Conservation (phyloP, 2,113 vertebrate species). For the Syrrhaptes paradoxus region DNA sequence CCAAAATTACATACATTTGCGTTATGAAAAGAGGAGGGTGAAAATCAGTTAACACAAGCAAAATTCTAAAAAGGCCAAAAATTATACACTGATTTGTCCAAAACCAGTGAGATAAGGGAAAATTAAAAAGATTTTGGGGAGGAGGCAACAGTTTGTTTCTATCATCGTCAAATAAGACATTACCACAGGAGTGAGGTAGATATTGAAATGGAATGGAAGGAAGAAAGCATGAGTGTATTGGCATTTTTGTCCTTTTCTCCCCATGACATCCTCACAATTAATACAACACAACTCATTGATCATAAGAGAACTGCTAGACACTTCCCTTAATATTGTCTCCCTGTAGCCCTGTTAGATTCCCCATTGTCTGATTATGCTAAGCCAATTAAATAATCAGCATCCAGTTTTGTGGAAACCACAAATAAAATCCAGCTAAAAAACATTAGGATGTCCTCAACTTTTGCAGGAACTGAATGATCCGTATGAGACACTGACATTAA, state of each 20-base stretch:
- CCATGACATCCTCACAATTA: not conserved
- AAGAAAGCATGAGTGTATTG: not conserved
- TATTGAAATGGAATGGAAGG: not conserved
- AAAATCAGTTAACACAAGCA: not conserved
- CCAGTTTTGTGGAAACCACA: not conserved
- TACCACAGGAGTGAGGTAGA: not conserved
- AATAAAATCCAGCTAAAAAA: not conserved
- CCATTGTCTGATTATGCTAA: not conserved
- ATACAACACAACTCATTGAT: not conserved
- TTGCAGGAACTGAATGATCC: not conserved
- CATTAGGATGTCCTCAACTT: not conserved
- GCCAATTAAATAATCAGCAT: not conserved
- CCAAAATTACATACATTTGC: not conserved
- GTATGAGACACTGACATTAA: not conserved
- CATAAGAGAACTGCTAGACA: not conserved
- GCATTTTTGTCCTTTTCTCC: not conserved
- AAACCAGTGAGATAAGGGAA: not conserved
- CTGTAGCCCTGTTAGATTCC: not conserved
- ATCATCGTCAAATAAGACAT: not conserved
- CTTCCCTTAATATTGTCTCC: not conserved
- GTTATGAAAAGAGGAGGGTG: not conserved
- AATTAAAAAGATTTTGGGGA: not conserved
- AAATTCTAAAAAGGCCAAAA: not conserved
- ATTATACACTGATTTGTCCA: not conserved
- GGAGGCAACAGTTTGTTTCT: not conserved